A percentile compares a stretch with the other conserved stretches of the same genome.
Evolutionary conservation across 2,113 vertebrate genomes (phyloP).

Genomic region (Microtus pennsylvanicus): DNA sequence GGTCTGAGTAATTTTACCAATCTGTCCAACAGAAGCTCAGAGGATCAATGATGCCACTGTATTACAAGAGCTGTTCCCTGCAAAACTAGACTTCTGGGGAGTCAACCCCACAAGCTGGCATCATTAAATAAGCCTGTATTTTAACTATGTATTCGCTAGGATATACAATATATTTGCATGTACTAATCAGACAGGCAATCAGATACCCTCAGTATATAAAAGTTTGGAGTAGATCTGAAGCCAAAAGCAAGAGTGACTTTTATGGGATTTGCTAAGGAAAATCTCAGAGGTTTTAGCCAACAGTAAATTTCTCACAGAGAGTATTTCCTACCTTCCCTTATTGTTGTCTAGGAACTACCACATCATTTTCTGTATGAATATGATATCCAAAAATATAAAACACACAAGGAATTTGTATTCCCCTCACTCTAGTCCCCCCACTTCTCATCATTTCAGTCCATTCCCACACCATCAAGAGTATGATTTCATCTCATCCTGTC

Average conservation of each 20-base stretch:
- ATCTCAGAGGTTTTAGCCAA: slow-evolving; percentile 36
- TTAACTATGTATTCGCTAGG: background rate
- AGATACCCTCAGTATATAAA: background rate
- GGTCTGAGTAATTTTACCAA: background rate
- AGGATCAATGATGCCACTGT: background rate
- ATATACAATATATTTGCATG: background rate
- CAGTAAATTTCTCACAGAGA: slow-evolving; percentile 39
- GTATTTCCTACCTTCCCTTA: background rate
- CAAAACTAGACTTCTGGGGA: background rate
- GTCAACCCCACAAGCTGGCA: background rate
- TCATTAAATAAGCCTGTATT: background rate
- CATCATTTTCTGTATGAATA: background rate
- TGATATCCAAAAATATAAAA: background rate
- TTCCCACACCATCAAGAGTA: background rate
- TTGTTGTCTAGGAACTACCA: slow-evolving; percentile 7
- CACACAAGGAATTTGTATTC: too few relatives aligned
- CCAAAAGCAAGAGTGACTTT: background rate
- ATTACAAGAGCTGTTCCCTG: background rate
- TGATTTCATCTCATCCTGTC: background rate
- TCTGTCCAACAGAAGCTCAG: background rate
- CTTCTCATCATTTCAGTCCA: background rate
- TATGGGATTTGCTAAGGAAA: slow-evolving; percentile 27
- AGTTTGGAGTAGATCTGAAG: background rate
- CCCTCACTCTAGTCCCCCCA: background rate
- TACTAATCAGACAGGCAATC: background rate